phyloP scores from a whole-genome alignment of 2,797 vertebrate genomes.

The Cossypha heuglini region DNA sequence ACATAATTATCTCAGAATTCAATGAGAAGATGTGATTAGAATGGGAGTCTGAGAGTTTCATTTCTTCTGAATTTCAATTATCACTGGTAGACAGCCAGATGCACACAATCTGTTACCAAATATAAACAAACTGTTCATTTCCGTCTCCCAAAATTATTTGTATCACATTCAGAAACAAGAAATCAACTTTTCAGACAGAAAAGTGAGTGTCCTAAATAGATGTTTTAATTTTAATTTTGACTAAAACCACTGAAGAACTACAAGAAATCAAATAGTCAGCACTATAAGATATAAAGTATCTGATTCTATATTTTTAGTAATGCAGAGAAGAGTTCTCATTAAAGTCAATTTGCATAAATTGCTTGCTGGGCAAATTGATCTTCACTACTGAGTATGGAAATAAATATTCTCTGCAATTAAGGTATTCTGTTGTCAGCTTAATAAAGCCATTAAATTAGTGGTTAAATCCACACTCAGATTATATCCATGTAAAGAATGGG shows the following conservation, averaged over 20 bases:
- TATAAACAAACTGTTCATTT: constrained; percentile 9
- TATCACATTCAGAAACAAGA: not conserved
- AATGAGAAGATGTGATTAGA: constrained; percentile 1
- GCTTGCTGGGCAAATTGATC: not conserved
- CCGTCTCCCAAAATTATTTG: not conserved
- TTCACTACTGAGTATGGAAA: not conserved
- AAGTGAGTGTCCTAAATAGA: not conserved
- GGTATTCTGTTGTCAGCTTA: not conserved
- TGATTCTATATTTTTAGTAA: not conserved
- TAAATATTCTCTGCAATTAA: not conserved
- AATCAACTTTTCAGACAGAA: not conserved
- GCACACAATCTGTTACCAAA: not conserved
- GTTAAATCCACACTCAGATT: not conserved
- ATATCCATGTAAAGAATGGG: not conserved
- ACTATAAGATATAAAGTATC: not conserved
- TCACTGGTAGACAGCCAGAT: constrained; percentile 7
- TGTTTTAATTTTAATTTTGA: not conserved
- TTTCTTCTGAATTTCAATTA: constrained; percentile 30
- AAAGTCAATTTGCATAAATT: constrained; percentile 23
- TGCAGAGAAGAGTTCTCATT: constrained; percentile 3
- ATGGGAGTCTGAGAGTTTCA: not conserved
- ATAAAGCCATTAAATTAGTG: not conserved
- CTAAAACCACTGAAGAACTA: not conserved
- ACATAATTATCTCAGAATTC: constrained; percentile 11
- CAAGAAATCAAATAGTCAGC: not conserved